phyloP scores from a whole-genome alignment of 2,113 vertebrate species.

The Paradoxurus hermaphroditus region DNA sequence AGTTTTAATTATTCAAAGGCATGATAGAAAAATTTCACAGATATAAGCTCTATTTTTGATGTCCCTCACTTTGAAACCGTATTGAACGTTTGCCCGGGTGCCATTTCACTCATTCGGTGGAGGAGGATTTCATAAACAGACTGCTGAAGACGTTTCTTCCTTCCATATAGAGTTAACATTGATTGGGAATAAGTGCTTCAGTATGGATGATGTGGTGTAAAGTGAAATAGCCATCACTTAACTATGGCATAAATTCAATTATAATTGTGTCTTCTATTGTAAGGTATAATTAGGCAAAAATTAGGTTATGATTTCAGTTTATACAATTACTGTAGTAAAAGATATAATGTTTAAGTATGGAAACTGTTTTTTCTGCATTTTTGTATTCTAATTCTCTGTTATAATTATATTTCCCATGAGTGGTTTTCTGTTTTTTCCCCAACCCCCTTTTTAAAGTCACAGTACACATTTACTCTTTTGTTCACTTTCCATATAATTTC shows the following conservation, averaged over 20 bases:
- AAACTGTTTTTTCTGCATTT: neutral
- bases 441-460: neutral
- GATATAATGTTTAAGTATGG: neutral
- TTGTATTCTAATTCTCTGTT: neutral
- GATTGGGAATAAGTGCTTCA: slow-evolving; percentile 18
- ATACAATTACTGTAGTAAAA: slow-evolving; percentile 19
- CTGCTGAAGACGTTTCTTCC: neutral
- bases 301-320: slow-evolving; percentile 34
- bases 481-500: neutral
- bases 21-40: neutral
- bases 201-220: neutral
- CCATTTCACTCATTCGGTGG: neutral
- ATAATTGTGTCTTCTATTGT: slow-evolving; percentile 16
- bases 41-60: neutral
- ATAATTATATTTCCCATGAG: neutral
- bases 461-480: neutral
- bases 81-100: neutral
- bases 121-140: neutral
- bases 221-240: slow-evolving; percentile 2
- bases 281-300: slow-evolving; percentile 41
- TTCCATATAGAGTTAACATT: neutral
- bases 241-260: slow-evolving; percentile 34
- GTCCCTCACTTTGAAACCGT: neutral
- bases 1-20: neutral
- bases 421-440: neutral